phyloP scores from a whole-genome alignment of 2,888 invertebrate genomes.

The Troilus luridus region DNA sequence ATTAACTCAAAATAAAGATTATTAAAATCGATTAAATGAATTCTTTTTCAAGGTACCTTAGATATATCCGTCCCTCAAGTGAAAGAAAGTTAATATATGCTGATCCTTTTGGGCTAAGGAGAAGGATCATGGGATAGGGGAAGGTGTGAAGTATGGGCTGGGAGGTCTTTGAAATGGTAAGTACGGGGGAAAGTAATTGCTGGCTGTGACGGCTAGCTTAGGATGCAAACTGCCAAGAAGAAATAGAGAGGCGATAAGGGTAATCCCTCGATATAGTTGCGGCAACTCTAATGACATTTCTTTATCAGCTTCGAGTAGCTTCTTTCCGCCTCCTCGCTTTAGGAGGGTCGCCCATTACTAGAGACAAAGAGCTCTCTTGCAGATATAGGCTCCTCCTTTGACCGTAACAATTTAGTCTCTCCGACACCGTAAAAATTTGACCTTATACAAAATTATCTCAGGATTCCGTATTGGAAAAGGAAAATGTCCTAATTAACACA shows the following conservation, averaged over 20 bases:
- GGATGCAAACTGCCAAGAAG: slow-evolving; percentile 18
- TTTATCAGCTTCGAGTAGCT: slow-evolving; percentile 20
- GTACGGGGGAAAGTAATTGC: slow-evolving; percentile 23
- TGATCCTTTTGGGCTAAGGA: neutral
- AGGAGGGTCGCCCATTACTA: neutral
- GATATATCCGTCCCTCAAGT: neutral
- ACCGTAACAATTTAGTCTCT: neutral
- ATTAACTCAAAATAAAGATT: too few relatives aligned
- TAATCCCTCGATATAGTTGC: slow-evolving; percentile 34
- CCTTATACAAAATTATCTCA: too few relatives aligned
- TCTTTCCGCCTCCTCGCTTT: neutral
- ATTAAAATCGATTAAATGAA: neutral
- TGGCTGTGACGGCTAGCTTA: slow-evolving; percentile 8
- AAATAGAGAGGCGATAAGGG: slow-evolving; percentile 8
- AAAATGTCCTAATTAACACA: too few relatives aligned
- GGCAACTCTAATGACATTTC: slow-evolving; percentile 25
- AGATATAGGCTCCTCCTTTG: neutral
- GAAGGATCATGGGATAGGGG: neutral
- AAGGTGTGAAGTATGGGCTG: slow-evolving; percentile 8
- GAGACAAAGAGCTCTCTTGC: neutral
- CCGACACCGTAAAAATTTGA: neutral
- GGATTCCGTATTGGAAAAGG: too few relatives aligned
- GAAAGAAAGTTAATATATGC: slow-evolving; percentile 5
- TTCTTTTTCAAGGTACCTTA: neutral
- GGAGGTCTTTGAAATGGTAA: slow-evolving; percentile 35